phyloP scores from a whole-genome alignment of 2,888 invertebrate genomes.

The Diarsia dahlii region DNA sequence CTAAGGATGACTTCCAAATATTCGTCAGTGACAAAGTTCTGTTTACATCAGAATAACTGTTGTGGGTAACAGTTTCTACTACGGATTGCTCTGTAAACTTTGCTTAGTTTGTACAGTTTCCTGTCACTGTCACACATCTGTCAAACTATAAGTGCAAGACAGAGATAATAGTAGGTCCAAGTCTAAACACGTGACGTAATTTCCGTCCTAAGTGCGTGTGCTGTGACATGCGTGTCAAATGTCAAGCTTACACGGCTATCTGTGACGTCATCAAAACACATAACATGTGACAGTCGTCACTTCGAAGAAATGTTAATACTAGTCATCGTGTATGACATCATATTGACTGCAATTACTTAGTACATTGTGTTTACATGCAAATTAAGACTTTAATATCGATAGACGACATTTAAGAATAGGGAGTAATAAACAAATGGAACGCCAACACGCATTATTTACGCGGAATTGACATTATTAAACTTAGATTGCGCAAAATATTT shows the following conservation, averaged over 20 bases:
- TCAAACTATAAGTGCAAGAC: too few relatives aligned
- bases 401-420: background rate
- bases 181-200: background rate
- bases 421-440: slow-evolving; percentile 12
- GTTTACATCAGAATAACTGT: too few relatives aligned
- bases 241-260: slow-evolving; percentile 9
- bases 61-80: too few relatives aligned
- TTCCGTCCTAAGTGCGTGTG: background rate
- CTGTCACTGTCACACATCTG: too few relatives aligned
- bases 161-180: background rate
- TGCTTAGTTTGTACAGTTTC: too few relatives aligned
- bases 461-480: background rate
- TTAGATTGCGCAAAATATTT: background rate
- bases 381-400: background rate
- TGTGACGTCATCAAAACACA: slow-evolving; percentile 26
- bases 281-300: background rate
- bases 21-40: too few relatives aligned
- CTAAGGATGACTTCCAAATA: too few relatives aligned
- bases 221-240: background rate
- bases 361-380: background rate
- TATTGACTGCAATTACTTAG: slow-evolving; percentile 25
- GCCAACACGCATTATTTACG: background rate
- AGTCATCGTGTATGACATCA: slow-evolving; percentile 21
- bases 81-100: too few relatives aligned
- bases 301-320: slow-evolving; percentile 10